Evolutionary conservation across 2,797 vertebrate genomes (phyloP), one percentile per base, ranked within the genome.

Genomic region (Bucorvus abyssinicus): DNA sequence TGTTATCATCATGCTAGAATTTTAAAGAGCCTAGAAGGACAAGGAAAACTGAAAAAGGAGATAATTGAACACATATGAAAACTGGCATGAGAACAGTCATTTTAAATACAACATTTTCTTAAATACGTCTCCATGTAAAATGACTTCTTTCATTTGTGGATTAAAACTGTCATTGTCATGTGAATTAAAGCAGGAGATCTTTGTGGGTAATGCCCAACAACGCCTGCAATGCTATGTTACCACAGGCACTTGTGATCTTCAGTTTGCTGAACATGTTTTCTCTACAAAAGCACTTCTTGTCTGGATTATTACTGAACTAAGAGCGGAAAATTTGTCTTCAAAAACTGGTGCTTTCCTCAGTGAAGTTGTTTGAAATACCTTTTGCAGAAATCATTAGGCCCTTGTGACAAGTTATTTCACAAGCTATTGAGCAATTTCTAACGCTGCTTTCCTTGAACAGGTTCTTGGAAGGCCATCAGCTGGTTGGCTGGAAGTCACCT

Each of bases 401-500:
- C 70, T 85, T 85, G 76, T 57, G 82, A 92, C 64, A 93, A 95
- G 64, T 52, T 95, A 93, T 96, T 96, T 97, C 96, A 97, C 95
- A 96, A 96, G 59, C 91, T 96, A 79, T 91, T 96, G 95, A 87
- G 92, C 96, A 97, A 96, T 76, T 94, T 93, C 88, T 95, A 94
- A 90, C 88, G 89, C 80, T 90, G 86, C 69, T 92, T 97, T 96
- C 86, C 84, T 92, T 69, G 76, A 95, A 77, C 53, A 95, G 90
- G 84, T 94, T 97, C 95, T 91, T 91, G 67, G 81, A 96, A 90
- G 84, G 74, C 34, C 60, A 68, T 60, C 70, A 93, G 82, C 73
- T 93, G 68, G 59, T 90, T 94, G 94, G 32, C 81, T 94, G 89
- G 64, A 95, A 92, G 81, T 50, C 81, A 68, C 67, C 40, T 94